A percentile compares a stretch with the other conserved stretches of the same genome.
Evolutionary conservation across 2,888 invertebrate species (phyloP).

Genomic region (Ctenicera cuprea): DNA sequence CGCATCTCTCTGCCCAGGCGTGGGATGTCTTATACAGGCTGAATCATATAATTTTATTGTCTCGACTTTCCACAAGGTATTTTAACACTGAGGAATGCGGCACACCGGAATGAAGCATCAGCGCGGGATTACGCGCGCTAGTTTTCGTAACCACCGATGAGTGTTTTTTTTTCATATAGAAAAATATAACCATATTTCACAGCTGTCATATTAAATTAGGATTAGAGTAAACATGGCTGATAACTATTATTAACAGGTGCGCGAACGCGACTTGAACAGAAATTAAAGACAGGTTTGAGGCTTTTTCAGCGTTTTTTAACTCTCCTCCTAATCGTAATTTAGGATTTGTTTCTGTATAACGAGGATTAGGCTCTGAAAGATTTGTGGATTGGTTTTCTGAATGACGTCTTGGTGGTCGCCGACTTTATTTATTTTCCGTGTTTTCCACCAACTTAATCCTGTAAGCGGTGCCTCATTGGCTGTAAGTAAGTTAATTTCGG

Average conservation of each 20-base stretch:
- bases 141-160: slow-evolving; percentile 32
- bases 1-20: slow-evolving; percentile 27
- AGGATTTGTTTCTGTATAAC: slow-evolving; percentile 34
- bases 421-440: background rate
- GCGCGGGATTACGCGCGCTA: slow-evolving; percentile 13
- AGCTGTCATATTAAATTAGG: slow-evolving; percentile 54
- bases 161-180: slow-evolving; percentile 32
- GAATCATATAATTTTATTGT: slow-evolving; percentile 53
- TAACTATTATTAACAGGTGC: slow-evolving; percentile 52
- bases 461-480: slow-evolving; percentile 5
- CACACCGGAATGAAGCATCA: slow-evolving; percentile 38
- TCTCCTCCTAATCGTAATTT: slow-evolving; percentile 27
- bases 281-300: slow-evolving; percentile 37
- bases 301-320: slow-evolving; percentile 6
- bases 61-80: slow-evolving; percentile 49
- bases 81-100: slow-evolving; percentile 42
- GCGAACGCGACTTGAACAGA: slow-evolving; percentile 30
- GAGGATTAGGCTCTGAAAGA: slow-evolving; percentile 1
- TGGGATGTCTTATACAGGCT: slow-evolving; percentile 37
- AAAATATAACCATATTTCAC: slow-evolving; percentile 49
- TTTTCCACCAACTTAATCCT: background rate
- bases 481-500: background rate
- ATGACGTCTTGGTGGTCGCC: slow-evolving; percentile 3
- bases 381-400: slow-evolving; percentile 9
- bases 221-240: slow-evolving; percentile 52